These are phyloP conservation scores for Apodemus speciosus DNA, from an alignment of 2,113 vertebrate genomes.

Conservation along the genomic window DNA sequence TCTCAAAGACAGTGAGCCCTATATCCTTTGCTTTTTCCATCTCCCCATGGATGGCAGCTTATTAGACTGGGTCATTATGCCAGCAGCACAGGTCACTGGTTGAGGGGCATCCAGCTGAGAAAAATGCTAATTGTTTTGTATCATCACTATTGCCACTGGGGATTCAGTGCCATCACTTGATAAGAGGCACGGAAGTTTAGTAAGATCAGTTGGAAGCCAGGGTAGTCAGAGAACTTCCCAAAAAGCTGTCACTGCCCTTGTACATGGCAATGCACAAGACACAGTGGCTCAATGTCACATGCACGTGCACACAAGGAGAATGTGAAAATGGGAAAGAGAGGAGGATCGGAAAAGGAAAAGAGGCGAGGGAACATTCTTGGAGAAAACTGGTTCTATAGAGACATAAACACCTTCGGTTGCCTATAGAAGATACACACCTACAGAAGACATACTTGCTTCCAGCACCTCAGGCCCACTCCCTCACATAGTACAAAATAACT, in stretches of 20 bases:
- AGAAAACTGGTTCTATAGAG: neutral
- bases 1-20: neutral
- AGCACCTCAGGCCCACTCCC: no score
- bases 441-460: neutral
- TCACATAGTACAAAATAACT: no score
- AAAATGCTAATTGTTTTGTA: neutral
- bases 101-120: neutral
- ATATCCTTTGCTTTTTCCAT: rapidly evolving
- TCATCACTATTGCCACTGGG: neutral
- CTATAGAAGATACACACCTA: no score
- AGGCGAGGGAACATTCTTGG: neutral
- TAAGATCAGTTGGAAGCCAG: neutral
- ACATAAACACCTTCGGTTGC: no score
- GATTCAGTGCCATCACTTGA: neutral
- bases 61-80: neutral
- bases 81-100: neutral
- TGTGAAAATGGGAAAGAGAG: neutral
- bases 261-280: neutral
- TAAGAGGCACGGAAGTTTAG: neutral
- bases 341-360: neutral
- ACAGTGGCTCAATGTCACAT: neutral
- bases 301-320: neutral
- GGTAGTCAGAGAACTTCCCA: neutral
- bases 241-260: no score
- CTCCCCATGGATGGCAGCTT: neutral